Base-by-base conservation (phyloP, 2,113 vertebrate species). In the Circaetus cinerascens region DNA sequence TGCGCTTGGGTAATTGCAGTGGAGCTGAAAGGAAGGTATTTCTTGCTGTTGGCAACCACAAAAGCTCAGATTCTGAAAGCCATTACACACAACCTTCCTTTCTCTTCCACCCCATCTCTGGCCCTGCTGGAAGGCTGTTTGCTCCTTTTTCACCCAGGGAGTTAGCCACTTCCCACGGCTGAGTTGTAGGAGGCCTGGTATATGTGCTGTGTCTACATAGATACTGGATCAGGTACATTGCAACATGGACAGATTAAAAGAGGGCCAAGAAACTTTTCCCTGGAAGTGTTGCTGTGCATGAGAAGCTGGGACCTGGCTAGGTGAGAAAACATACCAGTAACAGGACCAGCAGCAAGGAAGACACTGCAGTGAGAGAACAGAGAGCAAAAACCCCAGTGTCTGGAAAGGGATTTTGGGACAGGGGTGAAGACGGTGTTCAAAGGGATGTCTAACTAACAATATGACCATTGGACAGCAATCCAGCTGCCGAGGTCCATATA, bases 221-320 rank as follows among this genome's bases (percentile, higher is more conserved):
- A 15, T 17, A 32, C 4, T 0, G 0, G 18, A 45, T 45, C 13
- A 34, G 32, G 11, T 51, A 53, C 12, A 10, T 13, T 56, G 21
- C 0, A 7, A 60, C 13, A 22, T 4, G 23, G 20, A 20, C 69
- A 63, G 8, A 84, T 26, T 48, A n/a, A 48, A 67, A 80, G 69
- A 56, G 41, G 14, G 41, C 6, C 17, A 32, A 60, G 75, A 62
- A 48, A 55, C 12, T 34, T 36, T 18, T 26, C 15, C 5, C 10
- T 5, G 5, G 27, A 56, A 81, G 11, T 7, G 9, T 19, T 69
- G 32, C 11, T 25, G 18, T 55, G 62, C 15, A 15, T 15, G 41
- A 81, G 69, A 29, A 56, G 26, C 46, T 81, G 55, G 18, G 36
- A 48, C 21, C n/a, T 41, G 30, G 8, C n/a, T 62, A 15, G 21